These are phyloP conservation scores for Eremophila alpestris DNA, from an alignment of 2,797 vertebrate genomes.

Conservation along the genomic window DNA sequence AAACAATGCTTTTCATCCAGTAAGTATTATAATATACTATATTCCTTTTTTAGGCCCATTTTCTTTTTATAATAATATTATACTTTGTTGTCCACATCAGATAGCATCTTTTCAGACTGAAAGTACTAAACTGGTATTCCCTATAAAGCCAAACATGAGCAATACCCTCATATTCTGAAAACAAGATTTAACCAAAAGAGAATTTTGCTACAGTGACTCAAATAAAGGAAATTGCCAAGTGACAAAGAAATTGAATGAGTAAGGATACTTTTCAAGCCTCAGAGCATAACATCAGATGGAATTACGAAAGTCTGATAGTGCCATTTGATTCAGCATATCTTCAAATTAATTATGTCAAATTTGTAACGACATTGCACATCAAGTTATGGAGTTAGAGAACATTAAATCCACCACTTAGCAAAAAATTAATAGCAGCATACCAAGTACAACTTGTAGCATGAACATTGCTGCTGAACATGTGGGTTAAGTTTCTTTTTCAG, in stretches of 20 bases:
- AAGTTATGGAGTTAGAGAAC: not conserved
- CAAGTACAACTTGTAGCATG: slow-evolving; percentile 14
- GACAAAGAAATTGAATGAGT: not conserved
- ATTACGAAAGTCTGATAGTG: not conserved
- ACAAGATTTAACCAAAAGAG: not conserved
- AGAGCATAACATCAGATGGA: not conserved
- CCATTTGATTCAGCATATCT: not conserved
- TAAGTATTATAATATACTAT: not conserved
- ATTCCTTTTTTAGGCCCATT: not conserved
- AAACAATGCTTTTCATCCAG: not conserved
- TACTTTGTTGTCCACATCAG: not conserved
- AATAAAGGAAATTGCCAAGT: not conserved
- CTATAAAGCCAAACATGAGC: not conserved
- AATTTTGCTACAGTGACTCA: not conserved
- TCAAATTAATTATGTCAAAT: not conserved
- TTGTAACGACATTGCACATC: slow-evolving; percentile 25
- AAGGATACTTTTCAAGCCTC: not conserved
- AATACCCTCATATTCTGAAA: not conserved
- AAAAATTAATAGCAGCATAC: not conserved
- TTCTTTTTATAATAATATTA: not conserved
- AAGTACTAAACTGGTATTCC: not conserved
- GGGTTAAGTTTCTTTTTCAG: not conserved
- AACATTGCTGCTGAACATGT: not conserved
- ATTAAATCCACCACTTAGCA: not conserved
- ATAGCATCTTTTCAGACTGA: not conserved